Conservation (phyloP, 2,797 vertebrate genomes). For the Chromobotia macracanthus region DNA sequence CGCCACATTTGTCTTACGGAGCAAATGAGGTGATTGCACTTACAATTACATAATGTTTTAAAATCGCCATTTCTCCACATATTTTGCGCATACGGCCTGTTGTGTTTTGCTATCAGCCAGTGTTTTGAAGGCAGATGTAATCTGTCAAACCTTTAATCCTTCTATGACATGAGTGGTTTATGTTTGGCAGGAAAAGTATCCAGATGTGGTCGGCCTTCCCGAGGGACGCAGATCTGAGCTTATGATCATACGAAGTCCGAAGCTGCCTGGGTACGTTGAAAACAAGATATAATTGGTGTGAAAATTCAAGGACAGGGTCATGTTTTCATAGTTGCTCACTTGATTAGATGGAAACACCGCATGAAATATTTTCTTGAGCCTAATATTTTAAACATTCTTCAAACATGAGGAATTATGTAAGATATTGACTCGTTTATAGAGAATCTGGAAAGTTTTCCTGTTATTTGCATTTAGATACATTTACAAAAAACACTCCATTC, state of each 20-base stretch:
- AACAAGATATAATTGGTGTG: background rate
- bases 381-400: too few relatives aligned
- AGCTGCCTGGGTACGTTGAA: conserved; percentile 78
- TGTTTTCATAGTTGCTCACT: background rate
- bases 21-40: background rate
- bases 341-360: too few relatives aligned
- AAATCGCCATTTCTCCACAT: background rate
- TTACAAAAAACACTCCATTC: background rate
- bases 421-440: background rate
- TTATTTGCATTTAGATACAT: background rate
- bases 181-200: conserved; percentile 81
- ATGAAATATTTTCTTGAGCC: too few relatives aligned
- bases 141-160: conserved; percentile 7
- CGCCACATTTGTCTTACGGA: conserved; percentile 6
- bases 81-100: background rate
- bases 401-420: too few relatives aligned
- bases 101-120: background rate
- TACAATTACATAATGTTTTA: background rate
- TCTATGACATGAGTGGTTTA: background rate
- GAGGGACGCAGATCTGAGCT: conserved; percentile 78
- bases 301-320: background rate
- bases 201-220: conserved; percentile 76
- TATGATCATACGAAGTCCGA: conserved; percentile 75
- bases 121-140: conserved; percentile 9
- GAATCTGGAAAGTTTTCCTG: background rate